Evolutionary conservation across 1,140 invertebrate genomes (phyloP).

Genomic region (Saxidomus purpurata): DNA sequence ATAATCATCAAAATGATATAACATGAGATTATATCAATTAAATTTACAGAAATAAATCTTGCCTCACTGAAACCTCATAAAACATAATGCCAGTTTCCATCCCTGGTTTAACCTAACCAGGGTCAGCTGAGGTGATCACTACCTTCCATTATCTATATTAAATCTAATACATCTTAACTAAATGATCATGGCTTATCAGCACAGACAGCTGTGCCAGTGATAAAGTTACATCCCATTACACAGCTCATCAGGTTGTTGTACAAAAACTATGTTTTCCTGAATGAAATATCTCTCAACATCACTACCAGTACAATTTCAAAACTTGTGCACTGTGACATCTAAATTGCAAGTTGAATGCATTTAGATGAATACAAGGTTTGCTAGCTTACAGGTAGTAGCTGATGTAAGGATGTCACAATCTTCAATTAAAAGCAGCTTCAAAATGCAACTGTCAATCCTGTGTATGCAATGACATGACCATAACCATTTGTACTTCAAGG

Average conservation of each 20-base stretch:
- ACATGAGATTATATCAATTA: conserved; percentile 19
- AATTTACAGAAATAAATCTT: conserved; percentile 38
- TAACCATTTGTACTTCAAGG: too few species aligned
- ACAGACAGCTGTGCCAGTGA: conserved; percentile 8
- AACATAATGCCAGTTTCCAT: not conserved
- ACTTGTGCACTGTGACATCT: too few species aligned
- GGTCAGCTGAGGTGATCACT: conserved; percentile 9
- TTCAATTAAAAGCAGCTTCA: too few species aligned
- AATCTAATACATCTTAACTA: conserved; percentile 36
- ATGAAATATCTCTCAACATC: too few species aligned
- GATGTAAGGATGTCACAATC: too few species aligned
- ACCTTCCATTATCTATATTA: conserved; percentile 9
- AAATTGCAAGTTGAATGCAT: too few species aligned
- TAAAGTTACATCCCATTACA: conserved; percentile 36
- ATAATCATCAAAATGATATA: not conserved
- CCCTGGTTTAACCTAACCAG: not conserved
- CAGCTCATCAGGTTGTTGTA: not conserved
- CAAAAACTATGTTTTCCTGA: conserved; percentile 14
- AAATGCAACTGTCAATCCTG: too few species aligned
- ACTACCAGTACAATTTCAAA: too few species aligned
- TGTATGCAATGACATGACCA: too few species aligned
- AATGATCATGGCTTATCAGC: conserved; percentile 31
- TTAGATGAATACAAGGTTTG: too few species aligned
- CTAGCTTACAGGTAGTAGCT: too few species aligned
- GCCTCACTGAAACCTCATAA: not conserved